Base-by-base conservation (phyloP, 1,140 invertebrate genomes). In the Musca domestica region DNA sequence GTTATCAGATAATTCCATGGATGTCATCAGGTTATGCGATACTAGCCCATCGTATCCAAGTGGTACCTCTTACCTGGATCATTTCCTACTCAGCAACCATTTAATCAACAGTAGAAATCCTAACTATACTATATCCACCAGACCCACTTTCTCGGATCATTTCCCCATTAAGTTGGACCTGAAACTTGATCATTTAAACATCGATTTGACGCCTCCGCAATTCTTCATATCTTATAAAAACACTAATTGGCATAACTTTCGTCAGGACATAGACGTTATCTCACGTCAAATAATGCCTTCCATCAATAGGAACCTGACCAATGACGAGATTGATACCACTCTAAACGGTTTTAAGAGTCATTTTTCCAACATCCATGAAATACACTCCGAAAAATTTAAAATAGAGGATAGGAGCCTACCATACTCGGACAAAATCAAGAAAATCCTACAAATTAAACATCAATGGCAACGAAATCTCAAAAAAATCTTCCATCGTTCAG, bases 191-290 rank as follows among this genome's bases (percentile, higher is more conserved):
- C 19, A 47, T 9, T 9, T 30, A 30, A n/a, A 20, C 10, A 10
- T 23, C 23, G 19, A 41, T 23, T 12, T 64, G 30, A 23, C 10
- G 19, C 1, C 61, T n/a, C 61, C 61, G 2, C 9, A 48, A 14
- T 64, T 15, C 4, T 47, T 64, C 7, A 46, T 4, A 5, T 22
- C 46, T 1, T 47, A 46, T 19, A 64, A 64, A 14, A 41, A 19
- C 5, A 64, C 34, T 27, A 64, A 64, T 19, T 64, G 30, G 61
- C 20, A 64, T 10, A 9, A 46, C 7, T 64, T 64, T n/a, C 15
- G 52, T 1, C 2, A 14, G 2, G 52, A 56, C 14, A 14, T 56
- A 27, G 25, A 30, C 9, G 27, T 9, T 6, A 27, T 3, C 5
- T 56, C 12, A 1, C 23, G 10, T 27, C 12, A 14, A 27, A 15